Conservation (phyloP, 2,113 vertebrate genomes). For the Phalacrocorax brasilianus region DNA sequence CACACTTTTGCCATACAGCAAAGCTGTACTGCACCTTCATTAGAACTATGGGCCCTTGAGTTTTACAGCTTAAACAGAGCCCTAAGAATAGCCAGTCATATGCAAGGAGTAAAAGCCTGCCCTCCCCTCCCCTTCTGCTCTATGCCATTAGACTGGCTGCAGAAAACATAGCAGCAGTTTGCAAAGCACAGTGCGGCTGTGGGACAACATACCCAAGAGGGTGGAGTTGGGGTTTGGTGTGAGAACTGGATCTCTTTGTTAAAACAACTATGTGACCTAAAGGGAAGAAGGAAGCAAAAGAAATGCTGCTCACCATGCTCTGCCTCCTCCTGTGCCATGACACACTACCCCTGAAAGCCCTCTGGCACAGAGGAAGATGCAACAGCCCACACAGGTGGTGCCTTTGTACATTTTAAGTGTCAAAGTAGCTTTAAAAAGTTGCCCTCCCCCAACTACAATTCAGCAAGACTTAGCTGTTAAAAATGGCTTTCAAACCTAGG, state of each 20-base stretch:
- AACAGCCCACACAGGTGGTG: not conserved
- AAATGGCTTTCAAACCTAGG: not conserved
- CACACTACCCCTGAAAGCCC: not conserved
- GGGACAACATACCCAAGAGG: not conserved
- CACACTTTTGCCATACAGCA: not conserved
- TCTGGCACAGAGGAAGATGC: not conserved
- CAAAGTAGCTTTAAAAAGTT: not conserved
- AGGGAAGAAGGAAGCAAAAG: not conserved
- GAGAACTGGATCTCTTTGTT: not conserved
- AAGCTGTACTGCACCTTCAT: not conserved
- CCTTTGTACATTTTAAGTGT: not conserved
- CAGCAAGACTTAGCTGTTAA: not conserved
- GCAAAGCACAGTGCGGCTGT: not conserved
- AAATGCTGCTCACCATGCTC: not conserved
- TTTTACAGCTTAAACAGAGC: not conserved
- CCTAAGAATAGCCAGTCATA: not conserved
- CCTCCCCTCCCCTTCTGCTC: not conserved
- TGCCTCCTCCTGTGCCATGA: not conserved
- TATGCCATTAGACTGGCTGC: not conserved
- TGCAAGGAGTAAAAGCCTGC: not conserved
- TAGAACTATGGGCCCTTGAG: not conserved
- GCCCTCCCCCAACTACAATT: not conserved
- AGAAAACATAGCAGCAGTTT: not conserved
- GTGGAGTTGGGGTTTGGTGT: not conserved
- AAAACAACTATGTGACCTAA: not conserved